Conservation (phyloP, 2,888 invertebrate species). For the Eupithecia vulgata region DNA sequence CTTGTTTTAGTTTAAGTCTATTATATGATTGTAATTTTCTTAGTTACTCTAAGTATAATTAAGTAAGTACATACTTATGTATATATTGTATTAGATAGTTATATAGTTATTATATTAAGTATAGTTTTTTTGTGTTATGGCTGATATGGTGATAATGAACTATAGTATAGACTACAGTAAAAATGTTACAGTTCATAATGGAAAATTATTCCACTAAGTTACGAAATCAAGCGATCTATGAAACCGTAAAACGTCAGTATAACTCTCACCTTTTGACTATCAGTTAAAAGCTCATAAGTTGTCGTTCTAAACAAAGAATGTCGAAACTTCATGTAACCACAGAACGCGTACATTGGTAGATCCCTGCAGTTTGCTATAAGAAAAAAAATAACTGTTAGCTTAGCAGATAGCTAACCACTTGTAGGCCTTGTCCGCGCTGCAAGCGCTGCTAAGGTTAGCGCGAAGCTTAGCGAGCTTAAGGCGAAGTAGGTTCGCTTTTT, state of each 20-base stretch:
- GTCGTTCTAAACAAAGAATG: conserved; percentile 83
- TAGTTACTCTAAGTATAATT: too few relatives aligned
- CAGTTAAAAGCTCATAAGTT: conserved; percentile 86
- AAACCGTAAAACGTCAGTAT: background rate
- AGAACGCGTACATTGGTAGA: conserved; percentile 85
- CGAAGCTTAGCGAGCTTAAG: too few relatives aligned
- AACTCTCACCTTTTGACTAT: conserved; percentile 81
- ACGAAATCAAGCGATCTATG: background rate
- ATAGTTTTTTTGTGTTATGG: too few relatives aligned
- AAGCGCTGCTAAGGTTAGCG: background rate
- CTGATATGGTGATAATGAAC: too few relatives aligned
- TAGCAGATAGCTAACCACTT: background rate
- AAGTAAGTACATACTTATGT: too few relatives aligned
- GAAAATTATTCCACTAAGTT: background rate
- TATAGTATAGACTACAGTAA: too few relatives aligned
- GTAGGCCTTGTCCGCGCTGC: background rate
- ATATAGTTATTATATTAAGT: too few relatives aligned
- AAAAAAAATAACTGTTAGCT: background rate
- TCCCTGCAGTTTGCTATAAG: conserved; percentile 76
- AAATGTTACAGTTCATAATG: background rate
- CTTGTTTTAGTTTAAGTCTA: too few relatives aligned
- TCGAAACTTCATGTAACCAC: conserved; percentile 85
- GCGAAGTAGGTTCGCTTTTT: too few relatives aligned
- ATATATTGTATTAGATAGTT: too few relatives aligned
- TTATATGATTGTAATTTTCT: too few relatives aligned